Conservation (phyloP, 2,888 invertebrate genomes). For the Sphaeridia pumilis region DNA sequence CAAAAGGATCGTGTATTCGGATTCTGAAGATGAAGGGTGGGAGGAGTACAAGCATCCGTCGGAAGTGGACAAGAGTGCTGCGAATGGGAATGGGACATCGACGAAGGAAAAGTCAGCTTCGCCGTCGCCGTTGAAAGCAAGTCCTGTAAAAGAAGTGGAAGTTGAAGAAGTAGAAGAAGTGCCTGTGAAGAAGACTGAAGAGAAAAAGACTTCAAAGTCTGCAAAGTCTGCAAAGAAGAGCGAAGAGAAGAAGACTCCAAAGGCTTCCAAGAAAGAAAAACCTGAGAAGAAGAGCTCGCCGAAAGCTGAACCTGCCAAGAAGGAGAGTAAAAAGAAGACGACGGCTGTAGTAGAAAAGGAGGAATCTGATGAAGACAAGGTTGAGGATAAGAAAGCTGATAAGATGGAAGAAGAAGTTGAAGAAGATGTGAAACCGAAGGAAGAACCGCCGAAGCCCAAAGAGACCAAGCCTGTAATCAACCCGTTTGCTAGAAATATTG, state of each 20-base stretch:
- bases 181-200: neutral
- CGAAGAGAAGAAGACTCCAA: neutral
- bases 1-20: neutral
- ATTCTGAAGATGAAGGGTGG: conserved; percentile 2
- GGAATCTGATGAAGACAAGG: conserved; percentile 19
- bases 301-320: conserved; percentile 1
- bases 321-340: conserved; percentile 11
- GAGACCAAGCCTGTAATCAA: neutral
- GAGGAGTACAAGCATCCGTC: conserved; percentile 1
- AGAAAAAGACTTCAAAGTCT: neutral
- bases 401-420: neutral
- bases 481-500: neutral
- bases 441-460: conserved; percentile 8
- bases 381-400: conserved; percentile 6
- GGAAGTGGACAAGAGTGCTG: conserved; percentile 8
- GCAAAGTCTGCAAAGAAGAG: neutral
- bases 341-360: conserved; percentile 7
- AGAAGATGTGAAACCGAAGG: conserved; percentile 6
- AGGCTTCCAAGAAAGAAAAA: neutral
- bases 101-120: conserved; percentile 13
- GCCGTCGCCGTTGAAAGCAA: neutral
- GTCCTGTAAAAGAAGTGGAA: conserved; percentile 3
- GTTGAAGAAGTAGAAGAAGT: conserved; percentile 2
- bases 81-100: conserved; percentile 4
- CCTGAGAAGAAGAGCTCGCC: neutral